phyloP scores from a whole-genome alignment of 2,888 invertebrate species.

The Crematogaster levior region DNA sequence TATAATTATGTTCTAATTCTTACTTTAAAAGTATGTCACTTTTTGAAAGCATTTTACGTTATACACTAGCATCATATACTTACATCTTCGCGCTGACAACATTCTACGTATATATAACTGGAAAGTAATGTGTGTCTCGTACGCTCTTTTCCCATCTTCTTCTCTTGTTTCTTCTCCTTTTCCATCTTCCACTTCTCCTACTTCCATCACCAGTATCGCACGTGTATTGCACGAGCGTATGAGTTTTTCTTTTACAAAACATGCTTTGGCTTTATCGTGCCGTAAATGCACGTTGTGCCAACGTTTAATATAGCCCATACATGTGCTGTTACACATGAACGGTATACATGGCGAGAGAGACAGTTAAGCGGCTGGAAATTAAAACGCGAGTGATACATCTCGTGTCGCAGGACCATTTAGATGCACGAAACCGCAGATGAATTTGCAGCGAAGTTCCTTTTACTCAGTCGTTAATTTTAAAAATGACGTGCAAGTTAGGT shows the following conservation, averaged over 20 bases:
- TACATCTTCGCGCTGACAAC: not conserved
- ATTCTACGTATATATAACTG: not conserved
- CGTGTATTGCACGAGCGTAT: not conserved
- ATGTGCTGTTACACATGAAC: conserved; percentile 10
- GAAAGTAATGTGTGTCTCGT: conserved; percentile 19
- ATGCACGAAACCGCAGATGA: not conserved
- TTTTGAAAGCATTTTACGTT: not conserved
- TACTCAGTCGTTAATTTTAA: not conserved
- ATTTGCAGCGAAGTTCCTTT: not conserved
- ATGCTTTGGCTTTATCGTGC: conserved; percentile 13
- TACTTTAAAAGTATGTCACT: not conserved
- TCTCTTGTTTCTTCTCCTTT: not conserved
- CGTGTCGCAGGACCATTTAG: not conserved
- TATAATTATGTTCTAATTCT: not conserved
- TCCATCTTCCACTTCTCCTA: not conserved
- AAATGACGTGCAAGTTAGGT: not conserved
- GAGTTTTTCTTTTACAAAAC: conserved; percentile 43
- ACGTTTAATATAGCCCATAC: conserved; percentile 23
- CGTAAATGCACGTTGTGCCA: conserved; percentile 35
- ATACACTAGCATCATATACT: not conserved
- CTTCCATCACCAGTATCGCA: not conserved
- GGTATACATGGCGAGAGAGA: not conserved
- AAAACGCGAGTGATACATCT: conserved; percentile 10
- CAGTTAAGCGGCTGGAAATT: conserved; percentile 35
- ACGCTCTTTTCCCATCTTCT: conserved; percentile 8